phyloP scores from a whole-genome alignment of 2,888 invertebrate genomes.

The Cosmopolites sordidus region DNA sequence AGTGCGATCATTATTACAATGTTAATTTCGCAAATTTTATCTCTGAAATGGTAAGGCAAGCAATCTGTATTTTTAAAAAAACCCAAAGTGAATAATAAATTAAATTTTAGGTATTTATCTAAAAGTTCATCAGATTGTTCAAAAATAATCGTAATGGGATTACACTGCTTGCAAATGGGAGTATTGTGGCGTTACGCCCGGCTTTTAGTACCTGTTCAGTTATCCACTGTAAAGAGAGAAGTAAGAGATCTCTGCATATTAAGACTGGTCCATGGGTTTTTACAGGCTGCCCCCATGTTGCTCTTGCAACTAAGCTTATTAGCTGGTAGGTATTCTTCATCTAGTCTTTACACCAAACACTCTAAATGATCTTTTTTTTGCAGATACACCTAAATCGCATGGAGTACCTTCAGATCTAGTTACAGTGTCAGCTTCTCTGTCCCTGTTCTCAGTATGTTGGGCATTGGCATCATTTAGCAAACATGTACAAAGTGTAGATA shows the following conservation, averaged over 20 bases:
- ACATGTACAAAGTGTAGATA: constrained; percentile 80
- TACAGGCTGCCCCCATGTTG: constrained; percentile 84
- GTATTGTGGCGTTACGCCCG: constrained; percentile 80
- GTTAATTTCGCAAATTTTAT: constrained; percentile 70
- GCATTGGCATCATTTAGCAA: constrained; percentile 87
- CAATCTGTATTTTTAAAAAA: not conserved
- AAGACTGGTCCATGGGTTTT: constrained; percentile 79
- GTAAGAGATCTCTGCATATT: constrained; percentile 71
- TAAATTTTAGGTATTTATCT: constrained; percentile 27
- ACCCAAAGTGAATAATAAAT: not conserved
- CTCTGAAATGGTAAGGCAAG: constrained; percentile 66
- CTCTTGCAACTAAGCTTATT: constrained; percentile 76
- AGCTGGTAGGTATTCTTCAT: constrained; percentile 29
- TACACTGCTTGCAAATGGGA: constrained; percentile 67
- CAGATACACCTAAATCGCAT: constrained; percentile 38
- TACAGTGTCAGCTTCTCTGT: constrained; percentile 74
- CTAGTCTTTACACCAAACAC: not conserved
- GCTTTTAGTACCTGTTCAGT: constrained; percentile 77
- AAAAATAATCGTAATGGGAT: constrained; percentile 53
- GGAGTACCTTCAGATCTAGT: constrained; percentile 69
- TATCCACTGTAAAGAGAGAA: constrained; percentile 79
- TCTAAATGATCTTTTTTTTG: not conserved
- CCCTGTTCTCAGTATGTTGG: constrained; percentile 85
- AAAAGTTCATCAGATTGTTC: constrained; percentile 46
- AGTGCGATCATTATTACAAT: constrained; percentile 69